Evolutionary conservation across 2,113 vertebrate species (phyloP).

Genomic region (Synodontis membranacea): DNA sequence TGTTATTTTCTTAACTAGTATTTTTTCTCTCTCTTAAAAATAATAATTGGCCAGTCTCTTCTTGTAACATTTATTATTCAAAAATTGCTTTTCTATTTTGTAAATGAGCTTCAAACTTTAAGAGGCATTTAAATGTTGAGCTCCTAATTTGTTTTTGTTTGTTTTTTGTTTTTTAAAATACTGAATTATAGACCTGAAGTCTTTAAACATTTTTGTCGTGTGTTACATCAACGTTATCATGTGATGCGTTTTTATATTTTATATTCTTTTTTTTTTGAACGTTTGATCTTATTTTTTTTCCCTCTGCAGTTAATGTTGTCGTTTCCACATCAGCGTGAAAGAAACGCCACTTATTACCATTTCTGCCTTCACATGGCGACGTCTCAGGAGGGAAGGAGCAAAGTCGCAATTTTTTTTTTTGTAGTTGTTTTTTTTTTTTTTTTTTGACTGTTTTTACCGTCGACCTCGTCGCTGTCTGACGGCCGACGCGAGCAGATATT

Average conservation of each 20-base stretch:
- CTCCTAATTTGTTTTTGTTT: too few species aligned
- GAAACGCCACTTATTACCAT: neutral
- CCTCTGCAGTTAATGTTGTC: neutral
- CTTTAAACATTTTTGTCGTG: neutral
- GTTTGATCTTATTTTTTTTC: too few species aligned
- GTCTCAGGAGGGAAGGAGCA: slow-evolving; percentile 67
- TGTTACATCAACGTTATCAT: neutral
- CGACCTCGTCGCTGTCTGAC: slow-evolving; percentile 63
- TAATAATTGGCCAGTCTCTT: neutral
- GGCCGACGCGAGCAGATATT: slow-evolving; percentile 25
- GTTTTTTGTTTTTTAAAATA: neutral
- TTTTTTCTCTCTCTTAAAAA: neutral
- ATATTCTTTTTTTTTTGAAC: too few species aligned
- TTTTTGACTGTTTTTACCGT: slow-evolving; percentile 55
- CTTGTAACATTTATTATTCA: neutral
- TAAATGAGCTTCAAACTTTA: neutral
- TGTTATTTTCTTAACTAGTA: neutral
- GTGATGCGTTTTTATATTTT: neutral
- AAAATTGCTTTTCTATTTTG: neutral
- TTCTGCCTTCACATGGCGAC: slow-evolving; percentile 48
- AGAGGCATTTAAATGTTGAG: neutral
- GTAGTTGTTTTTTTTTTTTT: neutral
- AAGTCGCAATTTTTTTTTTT: slow-evolving; percentile 48
- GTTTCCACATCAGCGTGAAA: neutral
- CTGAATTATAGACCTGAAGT: neutral